Evolutionary conservation across 2,113 vertebrate species (phyloP).

Genomic region (Monopterus albus): DNA sequence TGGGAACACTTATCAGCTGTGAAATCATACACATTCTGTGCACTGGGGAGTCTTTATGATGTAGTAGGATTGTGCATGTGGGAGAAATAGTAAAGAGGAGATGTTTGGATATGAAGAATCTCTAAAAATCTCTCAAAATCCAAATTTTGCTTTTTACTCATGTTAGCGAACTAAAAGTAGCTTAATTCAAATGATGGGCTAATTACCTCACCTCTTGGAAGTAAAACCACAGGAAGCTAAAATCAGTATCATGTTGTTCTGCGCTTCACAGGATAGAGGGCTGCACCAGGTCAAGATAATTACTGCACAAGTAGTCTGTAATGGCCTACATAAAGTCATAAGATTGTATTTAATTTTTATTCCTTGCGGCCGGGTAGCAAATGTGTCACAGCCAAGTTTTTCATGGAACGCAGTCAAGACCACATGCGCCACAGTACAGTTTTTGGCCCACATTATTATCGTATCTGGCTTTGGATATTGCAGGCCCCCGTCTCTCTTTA

Average conservation of each 20-base stretch:
- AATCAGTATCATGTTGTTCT: neutral
- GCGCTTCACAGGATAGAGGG: neutral
- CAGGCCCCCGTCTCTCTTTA: neutral
- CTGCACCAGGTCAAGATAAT: neutral
- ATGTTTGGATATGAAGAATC: neutral
- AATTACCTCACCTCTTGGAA: neutral
- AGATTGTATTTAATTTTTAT: neutral
- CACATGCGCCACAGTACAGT: neutral
- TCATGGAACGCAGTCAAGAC: neutral
- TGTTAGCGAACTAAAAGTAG: neutral
- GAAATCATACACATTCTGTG: too few relatives aligned
- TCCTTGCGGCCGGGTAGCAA: neutral
- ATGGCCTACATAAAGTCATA: neutral
- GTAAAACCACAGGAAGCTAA: neutral
- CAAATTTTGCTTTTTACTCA: neutral
- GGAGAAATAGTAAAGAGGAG: too few relatives aligned
- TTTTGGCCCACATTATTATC: neutral
- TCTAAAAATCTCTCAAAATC: neutral
- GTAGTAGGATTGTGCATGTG: too few relatives aligned
- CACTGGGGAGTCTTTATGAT: too few relatives aligned
- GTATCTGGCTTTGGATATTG: neutral
- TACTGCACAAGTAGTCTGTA: neutral
- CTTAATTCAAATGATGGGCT: neutral
- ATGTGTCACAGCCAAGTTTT: too few relatives aligned
- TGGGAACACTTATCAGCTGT: too few relatives aligned